These are phyloP conservation scores for Acridotheres tristis DNA, from an alignment of 2,797 vertebrate species.

Conservation along the genomic window DNA sequence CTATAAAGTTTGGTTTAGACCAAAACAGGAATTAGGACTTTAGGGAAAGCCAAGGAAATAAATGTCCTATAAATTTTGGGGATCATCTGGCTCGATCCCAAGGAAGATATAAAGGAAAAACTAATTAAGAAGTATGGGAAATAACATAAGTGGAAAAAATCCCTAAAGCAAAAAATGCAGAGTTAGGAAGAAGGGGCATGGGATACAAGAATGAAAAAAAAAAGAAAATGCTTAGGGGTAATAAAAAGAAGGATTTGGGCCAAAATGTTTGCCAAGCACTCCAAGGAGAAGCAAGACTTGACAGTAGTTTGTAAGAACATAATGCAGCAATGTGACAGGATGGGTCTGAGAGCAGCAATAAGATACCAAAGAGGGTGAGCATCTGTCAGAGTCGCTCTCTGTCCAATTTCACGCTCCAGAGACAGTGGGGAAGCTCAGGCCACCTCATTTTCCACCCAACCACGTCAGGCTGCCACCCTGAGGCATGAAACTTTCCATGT, in stretches of 20 bases:
- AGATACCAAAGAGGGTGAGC: background rate
- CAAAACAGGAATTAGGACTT: background rate
- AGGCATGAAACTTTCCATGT: background rate
- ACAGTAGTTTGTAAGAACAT: background rate
- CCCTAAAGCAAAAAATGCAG: background rate
- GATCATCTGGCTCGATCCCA: background rate
- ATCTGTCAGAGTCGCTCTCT: conserved; percentile 34
- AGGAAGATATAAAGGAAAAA: background rate
- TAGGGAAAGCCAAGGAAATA: background rate
- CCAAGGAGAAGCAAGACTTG: background rate
- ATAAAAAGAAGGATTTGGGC: background rate
- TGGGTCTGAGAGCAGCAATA: background rate
- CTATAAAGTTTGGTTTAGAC: background rate
- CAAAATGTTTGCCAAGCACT: background rate
- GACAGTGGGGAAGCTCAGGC: background rate
- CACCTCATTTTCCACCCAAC: conserved; percentile 45
- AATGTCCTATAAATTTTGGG: background rate
- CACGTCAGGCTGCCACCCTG: background rate
- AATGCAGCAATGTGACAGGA: background rate
- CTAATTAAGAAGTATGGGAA: background rate
- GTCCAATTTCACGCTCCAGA: conserved; percentile 29
- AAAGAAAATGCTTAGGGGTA: background rate
- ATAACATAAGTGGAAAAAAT: background rate
- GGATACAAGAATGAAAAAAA: background rate
- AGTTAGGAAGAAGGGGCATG: background rate